phyloP scores from a whole-genome alignment of 2,113 vertebrate genomes.

The Edolisoma coerulescens region DNA sequence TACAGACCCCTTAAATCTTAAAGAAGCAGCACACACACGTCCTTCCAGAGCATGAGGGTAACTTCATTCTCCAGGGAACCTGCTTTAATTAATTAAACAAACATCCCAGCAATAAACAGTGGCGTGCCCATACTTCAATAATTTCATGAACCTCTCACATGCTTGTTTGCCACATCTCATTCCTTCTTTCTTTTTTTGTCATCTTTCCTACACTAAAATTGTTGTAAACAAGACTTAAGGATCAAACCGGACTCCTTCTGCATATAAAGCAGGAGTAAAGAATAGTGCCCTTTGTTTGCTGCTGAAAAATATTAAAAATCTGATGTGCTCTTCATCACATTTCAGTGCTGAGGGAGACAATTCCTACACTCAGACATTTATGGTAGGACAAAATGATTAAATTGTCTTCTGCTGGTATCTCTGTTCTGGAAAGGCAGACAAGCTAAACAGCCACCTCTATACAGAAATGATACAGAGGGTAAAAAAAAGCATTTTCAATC shows the following conservation, averaged over 20 bases:
- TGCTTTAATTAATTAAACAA: not conserved
- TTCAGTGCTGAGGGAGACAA: not conserved
- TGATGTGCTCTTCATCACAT: not conserved
- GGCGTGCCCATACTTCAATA: not conserved
- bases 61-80: not conserved
- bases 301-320: not conserved
- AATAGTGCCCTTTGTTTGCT: not conserved
- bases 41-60: not conserved
- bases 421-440: not conserved
- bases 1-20: not conserved
- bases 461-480: not conserved
- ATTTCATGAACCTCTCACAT: fast-evolving
- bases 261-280: not conserved
- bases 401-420: not conserved
- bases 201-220: not conserved
- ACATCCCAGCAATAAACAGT: not conserved
- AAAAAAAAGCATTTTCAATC: not conserved
- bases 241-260: not conserved
- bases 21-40: not conserved
- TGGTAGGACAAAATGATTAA: not conserved
- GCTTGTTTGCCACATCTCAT: not conserved
- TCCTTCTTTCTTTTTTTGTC: not conserved
- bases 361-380: not conserved
- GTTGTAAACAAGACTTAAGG: not conserved
- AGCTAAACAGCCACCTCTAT: not conserved